Percentiles rank a stretch among this genome's conserved stretches.
Evolutionary conservation across 2,797 vertebrate genomes (phyloP).

Genomic region (Alosa sapidissima): DNA sequence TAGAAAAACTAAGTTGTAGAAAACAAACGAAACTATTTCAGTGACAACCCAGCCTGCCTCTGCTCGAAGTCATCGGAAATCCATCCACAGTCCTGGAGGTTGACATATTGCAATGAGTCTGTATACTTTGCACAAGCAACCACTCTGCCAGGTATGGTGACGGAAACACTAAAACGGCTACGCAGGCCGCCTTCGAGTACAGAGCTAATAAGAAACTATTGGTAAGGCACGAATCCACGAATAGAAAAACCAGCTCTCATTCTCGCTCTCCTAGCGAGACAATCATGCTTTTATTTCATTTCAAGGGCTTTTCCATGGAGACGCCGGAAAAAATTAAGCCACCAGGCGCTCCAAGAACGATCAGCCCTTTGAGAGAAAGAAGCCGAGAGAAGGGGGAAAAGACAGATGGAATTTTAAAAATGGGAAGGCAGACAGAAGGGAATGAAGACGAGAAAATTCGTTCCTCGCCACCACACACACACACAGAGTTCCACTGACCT

Average conservation of each 20-base stretch:
- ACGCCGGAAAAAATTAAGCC: neutral
- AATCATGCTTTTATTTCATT: neutral
- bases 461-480: neutral
- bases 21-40: too few species aligned
- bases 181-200: too few species aligned
- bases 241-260: neutral
- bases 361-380: conserved; percentile 31
- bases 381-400: conserved; percentile 35
- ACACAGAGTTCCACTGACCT: neutral
- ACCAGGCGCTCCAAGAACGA: neutral
- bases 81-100: neutral
- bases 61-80: neutral
- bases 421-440: neutral
- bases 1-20: too few species aligned
- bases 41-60: too few species aligned
- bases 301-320: neutral
- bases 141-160: too few species aligned
- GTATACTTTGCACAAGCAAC: too few species aligned
- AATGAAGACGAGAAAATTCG: neutral
- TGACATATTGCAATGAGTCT: neutral
- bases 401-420: neutral
- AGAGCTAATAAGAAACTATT: too few species aligned
- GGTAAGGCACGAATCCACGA: too few species aligned
- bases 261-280: neutral
- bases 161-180: too few species aligned